These are phyloP conservation scores for Cacoxenus indagator DNA, from an alignment of 2,888 invertebrate species.

Conservation along the genomic window DNA sequence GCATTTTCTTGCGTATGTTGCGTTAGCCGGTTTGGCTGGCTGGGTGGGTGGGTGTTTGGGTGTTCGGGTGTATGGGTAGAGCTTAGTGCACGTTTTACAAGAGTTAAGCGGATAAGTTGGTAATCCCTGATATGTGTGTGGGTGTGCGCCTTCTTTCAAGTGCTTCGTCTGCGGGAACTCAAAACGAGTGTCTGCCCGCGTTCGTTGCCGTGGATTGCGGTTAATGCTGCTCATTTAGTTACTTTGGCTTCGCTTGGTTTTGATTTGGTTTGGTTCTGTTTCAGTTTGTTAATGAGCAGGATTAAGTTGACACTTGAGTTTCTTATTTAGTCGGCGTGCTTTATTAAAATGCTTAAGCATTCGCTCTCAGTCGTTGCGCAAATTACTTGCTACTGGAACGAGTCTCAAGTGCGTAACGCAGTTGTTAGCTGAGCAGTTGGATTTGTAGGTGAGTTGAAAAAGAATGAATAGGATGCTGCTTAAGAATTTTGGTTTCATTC, in stretches of 20 bases:
- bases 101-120: slow-evolving; percentile 8
- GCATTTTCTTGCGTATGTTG: neutral
- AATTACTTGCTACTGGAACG: no score
- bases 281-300: neutral
- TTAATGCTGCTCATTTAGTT: neutral
- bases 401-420: neutral
- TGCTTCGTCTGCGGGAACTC: neutral
- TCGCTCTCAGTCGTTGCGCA: no score
- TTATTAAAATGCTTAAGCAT: neutral
- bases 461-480: neutral
- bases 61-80: neutral
- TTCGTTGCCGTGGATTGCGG: slow-evolving; percentile 6
- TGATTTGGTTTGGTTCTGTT: neutral
- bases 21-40: neutral
- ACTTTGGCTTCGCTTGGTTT: neutral
- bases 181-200: neutral
- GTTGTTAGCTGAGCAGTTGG: no score
- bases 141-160: neutral
- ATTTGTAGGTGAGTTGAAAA: no score
- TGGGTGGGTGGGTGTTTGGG: neutral
- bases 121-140: slow-evolving; percentile 7
- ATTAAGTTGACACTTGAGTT: neutral
- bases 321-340: neutral
- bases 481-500: neutral
- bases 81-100: slow-evolving; percentile 11